Evolutionary conservation across 2,888 invertebrate species (phyloP).

Genomic region (Melieria omissa): DNA sequence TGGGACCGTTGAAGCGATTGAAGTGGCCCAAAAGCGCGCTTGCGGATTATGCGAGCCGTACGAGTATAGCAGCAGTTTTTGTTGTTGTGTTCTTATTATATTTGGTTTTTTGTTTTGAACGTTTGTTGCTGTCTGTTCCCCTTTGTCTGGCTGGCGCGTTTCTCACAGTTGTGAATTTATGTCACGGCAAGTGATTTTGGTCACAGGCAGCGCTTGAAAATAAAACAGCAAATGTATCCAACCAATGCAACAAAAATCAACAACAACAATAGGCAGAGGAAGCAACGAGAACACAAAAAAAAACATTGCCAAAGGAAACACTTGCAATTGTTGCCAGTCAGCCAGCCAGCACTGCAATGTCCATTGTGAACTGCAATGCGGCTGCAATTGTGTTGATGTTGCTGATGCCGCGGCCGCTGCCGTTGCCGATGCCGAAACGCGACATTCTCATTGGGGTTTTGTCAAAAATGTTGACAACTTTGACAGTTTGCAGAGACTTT

Average conservation of each 20-base stretch:
- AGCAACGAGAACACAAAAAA: not conserved
- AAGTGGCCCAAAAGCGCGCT: not conserved
- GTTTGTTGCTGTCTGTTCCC: not conserved
- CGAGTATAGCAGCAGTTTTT: not conserved
- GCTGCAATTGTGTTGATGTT: not conserved
- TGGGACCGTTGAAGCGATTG: conserved; percentile 7
- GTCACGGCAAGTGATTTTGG: conserved; percentile 44
- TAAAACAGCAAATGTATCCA: not conserved
- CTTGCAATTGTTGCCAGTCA: conserved; percentile 32
- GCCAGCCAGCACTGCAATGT: too few relatives aligned
- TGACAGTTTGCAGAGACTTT: conserved; percentile 50
- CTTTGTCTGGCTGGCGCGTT: not conserved
- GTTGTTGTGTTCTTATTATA: not conserved
- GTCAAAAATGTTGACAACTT: conserved; percentile 49
- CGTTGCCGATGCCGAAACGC: conserved; percentile 16
- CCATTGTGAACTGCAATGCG: not conserved
- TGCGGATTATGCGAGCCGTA: not conserved
- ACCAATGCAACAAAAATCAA: not conserved
- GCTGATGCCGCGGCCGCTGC: not conserved
- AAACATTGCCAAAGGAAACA: conserved; percentile 10
- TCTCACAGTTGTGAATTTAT: conserved; percentile 31
- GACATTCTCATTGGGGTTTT: conserved; percentile 40
- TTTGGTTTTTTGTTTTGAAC: not conserved
- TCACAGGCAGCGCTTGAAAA: conserved; percentile 18
- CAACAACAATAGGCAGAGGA: not conserved